Evolutionary conservation across 2,888 invertebrate species (phyloP), one percentile per base, ranked within the genome.

Genomic region (Rhogogaster chlorosoma): DNA sequence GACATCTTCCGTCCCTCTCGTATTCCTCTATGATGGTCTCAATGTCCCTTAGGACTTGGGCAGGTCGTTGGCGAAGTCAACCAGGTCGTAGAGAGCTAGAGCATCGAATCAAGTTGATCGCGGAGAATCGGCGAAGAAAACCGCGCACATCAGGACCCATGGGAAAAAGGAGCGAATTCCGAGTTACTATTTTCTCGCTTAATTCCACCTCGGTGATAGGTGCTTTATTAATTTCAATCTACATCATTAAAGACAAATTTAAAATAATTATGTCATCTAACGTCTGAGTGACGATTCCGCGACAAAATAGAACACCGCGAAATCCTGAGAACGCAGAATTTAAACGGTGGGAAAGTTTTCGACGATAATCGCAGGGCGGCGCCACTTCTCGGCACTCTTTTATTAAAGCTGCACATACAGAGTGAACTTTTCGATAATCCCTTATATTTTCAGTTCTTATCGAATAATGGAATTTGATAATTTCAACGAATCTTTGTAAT

Each of bases 81-180:
- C 57, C 61, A 26, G 67, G 29, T 67, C 83, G 36, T 26, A 67
- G 29, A 67, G 10, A 32, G 32, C 29, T 7, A 18, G 32, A 32
- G 29, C 5, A 15, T 29, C 67, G 32, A 32, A 32, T 42, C 38
- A 78, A 53, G 42, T 22, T 22, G 38, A 29, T 64, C 85, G 86
- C 88, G 87, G 87, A 86, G 84, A 88, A 88, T 82, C 86, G 71
- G 71, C 22, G 42, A 67, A 85, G 84, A 88, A 86, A 85, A 86
- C 83, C 84, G 86, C 86, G 75, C 57, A 67, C 42, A 73, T 82
- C 64, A 73, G 84, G 61, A 57, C 70, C 85, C 82, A 83, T 85
- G 84, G 88, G 87, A 86, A 89, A 61, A 87, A 26, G 84, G 84
- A 84, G 89, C 88, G 90, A 91, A 90, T 89, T 89, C 88, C 90